phyloP scores from a whole-genome alignment of 2,797 vertebrate genomes.

The Falco rusticolus region DNA sequence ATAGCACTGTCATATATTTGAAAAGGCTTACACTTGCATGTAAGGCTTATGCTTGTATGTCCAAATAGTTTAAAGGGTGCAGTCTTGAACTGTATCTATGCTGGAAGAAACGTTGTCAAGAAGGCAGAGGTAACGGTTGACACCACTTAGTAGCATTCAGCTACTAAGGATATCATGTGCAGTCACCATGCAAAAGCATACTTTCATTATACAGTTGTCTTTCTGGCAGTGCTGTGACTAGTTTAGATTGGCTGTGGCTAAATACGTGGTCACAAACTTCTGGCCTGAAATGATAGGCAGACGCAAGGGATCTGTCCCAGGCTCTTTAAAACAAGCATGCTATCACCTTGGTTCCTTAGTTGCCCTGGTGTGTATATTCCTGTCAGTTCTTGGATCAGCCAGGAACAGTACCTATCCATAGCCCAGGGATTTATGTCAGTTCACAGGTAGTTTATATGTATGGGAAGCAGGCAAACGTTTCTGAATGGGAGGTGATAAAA shows the following conservation, averaged over 20 bases:
- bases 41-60: neutral
- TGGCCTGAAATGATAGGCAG: neutral
- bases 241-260: neutral
- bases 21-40: neutral
- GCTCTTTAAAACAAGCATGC: neutral
- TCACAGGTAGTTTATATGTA: neutral
- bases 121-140: neutral
- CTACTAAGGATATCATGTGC: neutral
- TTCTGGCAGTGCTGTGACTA: neutral
- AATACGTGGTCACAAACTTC: neutral
- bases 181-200: neutral
- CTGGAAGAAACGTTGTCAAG: neutral
- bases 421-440: neutral
- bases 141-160: neutral
- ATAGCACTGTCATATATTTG: neutral
- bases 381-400: neutral
- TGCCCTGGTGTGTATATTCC: neutral
- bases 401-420: neutral
- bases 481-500: neutral
- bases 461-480: neutral
- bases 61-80: neutral
- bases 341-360: neutral
- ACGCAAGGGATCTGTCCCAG: neutral
- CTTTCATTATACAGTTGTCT: neutral
- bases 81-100: neutral